These are phyloP conservation scores for Corythornis cristatus DNA, from an alignment of 2,113 vertebrate species.

Conservation along the genomic window DNA sequence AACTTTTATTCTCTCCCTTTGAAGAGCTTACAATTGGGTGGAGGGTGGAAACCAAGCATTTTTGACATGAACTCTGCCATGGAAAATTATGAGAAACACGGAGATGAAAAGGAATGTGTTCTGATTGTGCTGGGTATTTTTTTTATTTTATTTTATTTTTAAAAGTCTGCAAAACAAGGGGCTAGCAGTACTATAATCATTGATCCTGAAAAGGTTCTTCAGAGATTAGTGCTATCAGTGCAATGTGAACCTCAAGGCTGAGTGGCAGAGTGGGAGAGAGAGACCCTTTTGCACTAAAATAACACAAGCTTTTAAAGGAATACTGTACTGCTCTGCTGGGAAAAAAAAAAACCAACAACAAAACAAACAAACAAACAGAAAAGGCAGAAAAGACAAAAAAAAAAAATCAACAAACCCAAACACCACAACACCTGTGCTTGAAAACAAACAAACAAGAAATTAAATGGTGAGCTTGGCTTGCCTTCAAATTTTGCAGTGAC, in stretches of 20 bases:
- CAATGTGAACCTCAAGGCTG: conserved; percentile 65
- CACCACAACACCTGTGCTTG: background rate
- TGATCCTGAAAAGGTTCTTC: conserved; percentile 77
- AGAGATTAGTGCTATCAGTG: conserved; percentile 80
- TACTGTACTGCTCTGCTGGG: background rate
- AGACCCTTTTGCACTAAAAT: conserved; percentile 59
- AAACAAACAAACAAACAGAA: background rate
- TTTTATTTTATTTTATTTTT: conserved; percentile 70
- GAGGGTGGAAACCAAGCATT: conserved; percentile 83
- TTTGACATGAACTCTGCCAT: conserved; percentile 81
- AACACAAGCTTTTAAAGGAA: conserved; percentile 51
- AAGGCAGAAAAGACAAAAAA: background rate
- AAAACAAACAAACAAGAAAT: conserved; percentile 2
- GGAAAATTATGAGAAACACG: conserved; percentile 80
- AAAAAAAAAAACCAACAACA: fast-evolving
- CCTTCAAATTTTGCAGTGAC: background rate
- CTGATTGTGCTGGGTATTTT: conserved; percentile 77
- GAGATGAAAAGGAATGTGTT: conserved; percentile 90
- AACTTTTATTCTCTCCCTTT: conserved; percentile 95
- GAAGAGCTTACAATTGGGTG: conserved; percentile 91
- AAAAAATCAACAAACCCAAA: too few relatives aligned
- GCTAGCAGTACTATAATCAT: conserved; percentile 83
- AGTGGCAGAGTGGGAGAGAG: conserved; percentile 41
- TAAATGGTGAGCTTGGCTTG: background rate
- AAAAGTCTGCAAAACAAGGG: conserved; percentile 81